These are phyloP conservation scores for Allophyes oxyacanthae DNA, from an alignment of 2,888 invertebrate genomes.

Conservation along the genomic window DNA sequence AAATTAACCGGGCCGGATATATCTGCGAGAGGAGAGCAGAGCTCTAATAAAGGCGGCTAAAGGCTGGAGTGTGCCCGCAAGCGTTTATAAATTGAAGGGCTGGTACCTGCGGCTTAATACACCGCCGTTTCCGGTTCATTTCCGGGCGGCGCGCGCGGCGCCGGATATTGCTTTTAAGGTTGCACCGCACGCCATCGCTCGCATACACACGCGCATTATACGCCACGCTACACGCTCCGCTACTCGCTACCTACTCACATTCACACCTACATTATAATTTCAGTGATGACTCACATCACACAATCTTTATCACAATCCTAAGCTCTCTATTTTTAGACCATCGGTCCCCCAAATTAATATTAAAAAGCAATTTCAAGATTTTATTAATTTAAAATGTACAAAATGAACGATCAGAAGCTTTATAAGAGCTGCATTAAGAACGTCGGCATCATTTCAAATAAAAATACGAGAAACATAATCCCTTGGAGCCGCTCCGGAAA, in stretches of 20 bases:
- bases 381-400: constrained; percentile 40
- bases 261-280: constrained; percentile 25
- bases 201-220: constrained; percentile 64
- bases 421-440: constrained; percentile 57
- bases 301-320: constrained; percentile 1
- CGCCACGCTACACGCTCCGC: constrained; percentile 58
- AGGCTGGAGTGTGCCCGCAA: constrained; percentile 79
- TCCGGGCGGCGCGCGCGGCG: constrained; percentile 88
- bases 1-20: constrained; percentile 83
- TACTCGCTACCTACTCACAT: constrained; percentile 37
- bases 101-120: constrained; percentile 90
- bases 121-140: constrained; percentile 90
- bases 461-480: constrained; percentile 76
- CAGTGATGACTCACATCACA: constrained; percentile 22
- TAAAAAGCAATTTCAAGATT: constrained; percentile 20
- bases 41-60: constrained; percentile 65
- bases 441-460: constrained; percentile 63
- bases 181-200: constrained; percentile 82
- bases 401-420: constrained; percentile 55
- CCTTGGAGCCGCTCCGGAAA: constrained; percentile 78
- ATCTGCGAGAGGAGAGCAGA: constrained; percentile 70
- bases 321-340: constrained; percentile 21
- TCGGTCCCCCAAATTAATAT: constrained; percentile 28
- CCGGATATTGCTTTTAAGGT: constrained; percentile 90
- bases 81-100: constrained; percentile 89